A percentile compares a stretch with the other conserved stretches of the same genome.
Evolutionary conservation across 2,797 vertebrate genomes (phyloP).

Genomic region (Brachymystax lenok): DNA sequence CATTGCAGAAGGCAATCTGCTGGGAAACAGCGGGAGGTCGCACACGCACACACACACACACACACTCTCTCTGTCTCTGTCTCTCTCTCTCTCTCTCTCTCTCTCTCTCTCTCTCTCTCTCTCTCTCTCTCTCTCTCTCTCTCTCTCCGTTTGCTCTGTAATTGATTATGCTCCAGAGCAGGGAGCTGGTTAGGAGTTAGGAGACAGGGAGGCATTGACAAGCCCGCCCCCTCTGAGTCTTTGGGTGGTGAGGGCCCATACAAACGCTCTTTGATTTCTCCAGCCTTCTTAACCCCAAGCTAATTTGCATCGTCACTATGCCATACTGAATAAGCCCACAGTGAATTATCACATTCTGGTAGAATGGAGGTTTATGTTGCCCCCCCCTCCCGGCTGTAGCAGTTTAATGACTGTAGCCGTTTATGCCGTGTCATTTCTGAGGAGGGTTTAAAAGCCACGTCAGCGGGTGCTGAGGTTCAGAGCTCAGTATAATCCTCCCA

Average conservation of each 20-base stretch:
- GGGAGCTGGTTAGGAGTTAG: not conserved
- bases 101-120: not conserved
- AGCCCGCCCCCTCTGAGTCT: not conserved
- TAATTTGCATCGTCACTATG: not conserved
- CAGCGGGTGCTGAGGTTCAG: not conserved
- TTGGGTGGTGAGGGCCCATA: not conserved
- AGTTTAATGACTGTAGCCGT: not conserved
- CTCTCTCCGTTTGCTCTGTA: not conserved
- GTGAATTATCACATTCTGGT: not conserved
- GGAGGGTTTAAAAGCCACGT: not conserved
- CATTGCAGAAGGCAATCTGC: conserved; percentile 41
- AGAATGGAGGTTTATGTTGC: not conserved
- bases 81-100: not conserved
- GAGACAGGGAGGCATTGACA: conserved; percentile 22
- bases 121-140: not conserved
- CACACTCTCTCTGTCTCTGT: not conserved
- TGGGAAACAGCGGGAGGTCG: conserved; percentile 13
- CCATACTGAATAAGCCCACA: not conserved
- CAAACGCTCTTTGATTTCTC: conserved; percentile 13
- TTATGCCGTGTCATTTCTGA: not conserved
- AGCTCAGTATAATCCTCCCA: conserved; percentile 10
- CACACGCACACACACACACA: not conserved
- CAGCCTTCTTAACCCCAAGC: conserved; percentile 5
- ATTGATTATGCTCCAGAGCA: not conserved
- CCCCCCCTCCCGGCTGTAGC: not conserved